phyloP scores from a whole-genome alignment of 2,113 vertebrate genomes.

The Oreochromis niloticus region DNA sequence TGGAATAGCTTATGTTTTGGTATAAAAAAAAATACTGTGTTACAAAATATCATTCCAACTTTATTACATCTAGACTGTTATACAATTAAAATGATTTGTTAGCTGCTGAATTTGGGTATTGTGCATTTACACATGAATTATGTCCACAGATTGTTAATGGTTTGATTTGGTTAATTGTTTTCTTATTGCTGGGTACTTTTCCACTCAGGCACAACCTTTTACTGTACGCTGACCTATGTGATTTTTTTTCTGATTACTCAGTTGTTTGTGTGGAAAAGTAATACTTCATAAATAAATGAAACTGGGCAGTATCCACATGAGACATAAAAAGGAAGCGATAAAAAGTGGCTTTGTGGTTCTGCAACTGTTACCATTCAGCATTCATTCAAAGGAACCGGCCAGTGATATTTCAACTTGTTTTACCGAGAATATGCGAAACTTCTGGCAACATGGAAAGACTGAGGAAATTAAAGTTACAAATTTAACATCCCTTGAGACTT shows the following conservation, averaged over 20 bases:
- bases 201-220: rapidly evolving
- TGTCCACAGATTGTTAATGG: not conserved
- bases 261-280: not conserved
- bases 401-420: not conserved
- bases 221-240: rapidly evolving
- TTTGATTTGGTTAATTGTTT: not conserved
- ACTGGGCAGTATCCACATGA: not conserved
- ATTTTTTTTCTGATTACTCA: not conserved
- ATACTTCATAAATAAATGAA: not conserved
- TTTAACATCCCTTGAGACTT: not conserved
- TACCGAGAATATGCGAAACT: not conserved
- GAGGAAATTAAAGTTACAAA: not conserved
- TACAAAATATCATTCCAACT: not conserved
- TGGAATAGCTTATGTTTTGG: not conserved
- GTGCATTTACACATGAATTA: not conserved
- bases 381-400: not conserved
- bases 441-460: rapidly evolving
- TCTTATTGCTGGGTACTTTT: not conserved
- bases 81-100: not conserved
- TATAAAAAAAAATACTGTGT: not conserved
- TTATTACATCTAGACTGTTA: not conserved
- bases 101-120: rapidly evolving
- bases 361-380: not conserved
- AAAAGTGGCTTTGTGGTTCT: not conserved
- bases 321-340: not conserved